These are phyloP conservation scores for Neoaliturus tenellus DNA, from an alignment of 2,888 invertebrate species.

Conservation along the genomic window DNA sequence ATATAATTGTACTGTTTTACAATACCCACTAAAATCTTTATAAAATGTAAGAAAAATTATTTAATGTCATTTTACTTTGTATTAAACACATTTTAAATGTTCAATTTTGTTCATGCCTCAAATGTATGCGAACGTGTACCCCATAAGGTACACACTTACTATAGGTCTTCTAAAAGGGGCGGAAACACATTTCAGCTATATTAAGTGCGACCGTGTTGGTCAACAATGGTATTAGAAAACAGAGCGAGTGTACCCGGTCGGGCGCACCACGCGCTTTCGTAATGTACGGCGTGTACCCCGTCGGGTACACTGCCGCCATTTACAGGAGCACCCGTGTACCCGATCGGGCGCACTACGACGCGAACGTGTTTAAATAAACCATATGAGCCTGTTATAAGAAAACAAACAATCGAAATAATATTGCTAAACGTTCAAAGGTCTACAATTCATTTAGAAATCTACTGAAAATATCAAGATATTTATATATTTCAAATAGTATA, in stretches of 20 bases:
- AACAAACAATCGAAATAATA: too few species aligned
- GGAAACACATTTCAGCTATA: slow-evolving; percentile 18
- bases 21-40: too few species aligned
- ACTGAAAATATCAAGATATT: too few species aligned
- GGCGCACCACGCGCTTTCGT: not conserved
- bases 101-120: not conserved
- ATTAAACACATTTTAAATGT: not conserved
- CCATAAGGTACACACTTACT: not conserved
- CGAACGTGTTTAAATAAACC: not conserved
- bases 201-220: slow-evolving; percentile 1
- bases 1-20: too few species aligned
- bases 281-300: not conserved
- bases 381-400: too few species aligned
- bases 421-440: too few species aligned
- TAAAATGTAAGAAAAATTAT: too few species aligned
- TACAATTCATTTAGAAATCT: too few species aligned
- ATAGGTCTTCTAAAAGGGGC: not conserved
- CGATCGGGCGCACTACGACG: not conserved
- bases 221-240: not conserved
- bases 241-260: not conserved
- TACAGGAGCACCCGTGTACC: not conserved
- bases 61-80: too few species aligned
- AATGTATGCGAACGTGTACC: not conserved
- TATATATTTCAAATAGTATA: too few species aligned
- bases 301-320: not conserved